Percentiles rank a stretch among this genome's conserved stretches.
Evolutionary conservation across 2,797 vertebrate genomes (phyloP).

Genomic region (Propithecus perrieri): DNA sequence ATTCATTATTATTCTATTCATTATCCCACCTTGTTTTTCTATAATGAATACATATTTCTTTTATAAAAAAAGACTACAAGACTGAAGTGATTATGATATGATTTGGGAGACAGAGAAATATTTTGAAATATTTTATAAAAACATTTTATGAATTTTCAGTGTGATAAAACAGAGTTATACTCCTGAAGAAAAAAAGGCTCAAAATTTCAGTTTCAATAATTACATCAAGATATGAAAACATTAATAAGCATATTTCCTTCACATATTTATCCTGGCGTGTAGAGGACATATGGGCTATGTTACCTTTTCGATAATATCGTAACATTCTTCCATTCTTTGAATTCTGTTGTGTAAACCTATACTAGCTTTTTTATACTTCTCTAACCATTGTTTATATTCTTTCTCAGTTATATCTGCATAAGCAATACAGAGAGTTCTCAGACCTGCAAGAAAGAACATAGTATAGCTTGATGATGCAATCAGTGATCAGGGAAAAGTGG

Average conservation of each 20-base stretch:
- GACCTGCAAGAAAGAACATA: conserved; percentile 59
- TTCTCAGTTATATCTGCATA: conserved; percentile 24
- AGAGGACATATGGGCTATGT: too few relatives aligned
- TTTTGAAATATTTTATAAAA: neutral
- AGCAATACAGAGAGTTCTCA: conserved; percentile 57
- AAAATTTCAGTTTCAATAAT: neutral
- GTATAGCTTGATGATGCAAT: neutral
- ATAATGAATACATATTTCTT: neutral
- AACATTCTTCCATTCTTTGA: conserved; percentile 38
- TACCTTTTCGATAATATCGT: conserved; percentile 50
- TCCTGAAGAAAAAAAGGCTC: neutral
- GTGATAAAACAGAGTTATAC: neutral
- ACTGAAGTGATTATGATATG: neutral
- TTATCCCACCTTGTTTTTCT: neutral
- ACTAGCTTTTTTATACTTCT: neutral
- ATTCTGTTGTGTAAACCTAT: neutral
- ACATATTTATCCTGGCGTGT: neutral
- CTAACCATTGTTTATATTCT: neutral
- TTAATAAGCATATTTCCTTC: neutral
- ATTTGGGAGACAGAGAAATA: neutral
- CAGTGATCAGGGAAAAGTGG: neutral
- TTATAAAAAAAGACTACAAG: neutral
- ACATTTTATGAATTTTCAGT: neutral
- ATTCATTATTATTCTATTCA: neutral
- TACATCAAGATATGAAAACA: neutral